Evolutionary conservation across 2,888 invertebrate species (phyloP).

Genomic region (Harpalus rufipes): DNA sequence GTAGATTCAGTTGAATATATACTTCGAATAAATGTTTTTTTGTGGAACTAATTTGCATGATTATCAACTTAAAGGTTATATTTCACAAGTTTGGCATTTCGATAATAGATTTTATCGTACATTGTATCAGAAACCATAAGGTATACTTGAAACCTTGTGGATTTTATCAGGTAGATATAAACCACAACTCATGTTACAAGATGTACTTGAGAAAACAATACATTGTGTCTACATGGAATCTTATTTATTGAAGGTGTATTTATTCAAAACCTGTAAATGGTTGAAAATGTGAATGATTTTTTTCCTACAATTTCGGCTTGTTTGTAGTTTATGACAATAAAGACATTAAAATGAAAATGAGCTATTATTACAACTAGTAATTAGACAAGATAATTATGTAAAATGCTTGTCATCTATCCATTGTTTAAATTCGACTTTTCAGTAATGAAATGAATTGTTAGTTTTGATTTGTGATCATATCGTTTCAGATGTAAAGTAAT

Average conservation of each 20-base stretch:
- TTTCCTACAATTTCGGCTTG: too few relatives aligned
- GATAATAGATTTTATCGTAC: background rate
- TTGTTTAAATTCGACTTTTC: background rate
- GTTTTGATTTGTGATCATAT: background rate
- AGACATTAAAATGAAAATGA: constrained; percentile 3
- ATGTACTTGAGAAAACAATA: constrained; percentile 3
- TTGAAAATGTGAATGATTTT: background rate
- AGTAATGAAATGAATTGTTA: background rate
- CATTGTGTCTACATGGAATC: background rate
- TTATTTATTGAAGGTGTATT: background rate
- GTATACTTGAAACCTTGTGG: background rate
- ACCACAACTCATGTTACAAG: background rate
- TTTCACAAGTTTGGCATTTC: background rate
- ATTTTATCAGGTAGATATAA: background rate
- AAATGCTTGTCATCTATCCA: background rate
- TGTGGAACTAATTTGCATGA: background rate
- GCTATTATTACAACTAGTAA: background rate
- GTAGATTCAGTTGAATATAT: too few relatives aligned
- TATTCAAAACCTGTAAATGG: background rate
- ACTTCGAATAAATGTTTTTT: background rate
- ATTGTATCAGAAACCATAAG: background rate
- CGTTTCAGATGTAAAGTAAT: background rate
- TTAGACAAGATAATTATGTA: background rate
- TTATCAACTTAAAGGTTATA: background rate
- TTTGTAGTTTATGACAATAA: background rate